Base-by-base conservation (phyloP, 2,113 vertebrate species). In the Plestiodon gilberti region DNA sequence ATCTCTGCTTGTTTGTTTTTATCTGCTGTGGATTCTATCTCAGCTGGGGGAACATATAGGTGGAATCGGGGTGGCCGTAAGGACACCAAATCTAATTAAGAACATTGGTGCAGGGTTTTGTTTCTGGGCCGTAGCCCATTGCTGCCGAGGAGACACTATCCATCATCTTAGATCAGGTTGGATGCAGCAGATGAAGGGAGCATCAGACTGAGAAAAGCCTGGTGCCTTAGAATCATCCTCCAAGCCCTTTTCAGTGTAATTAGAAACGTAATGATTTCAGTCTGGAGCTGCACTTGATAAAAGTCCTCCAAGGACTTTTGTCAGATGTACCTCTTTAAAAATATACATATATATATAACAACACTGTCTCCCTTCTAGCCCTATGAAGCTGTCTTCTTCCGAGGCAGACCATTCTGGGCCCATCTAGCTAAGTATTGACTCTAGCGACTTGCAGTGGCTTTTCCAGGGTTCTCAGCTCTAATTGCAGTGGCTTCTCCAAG, bases 61-160 rank as follows among this genome's bases (percentile, higher is more conserved):
- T 3, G 13, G 80, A 81, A 64, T 11, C 80, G 35, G 2, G 64
- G 40, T 57, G 82, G 69, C 18, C 82, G 89, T 88, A 90, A 93
- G 78, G 88, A 62, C 1, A 1, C 67, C 3, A 78, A 87, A 69
- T 87, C 78, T 89, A 81, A 93, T 93, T 90, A 93, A 90, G 84
- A 84, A 14, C 81, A 78, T 86, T 20, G 81, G 86, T 88, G 57
- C 61, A 86, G 88, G 88, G 86, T 87, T 93, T 94, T 90, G 86
- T 92, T 93, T 88, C 33, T 25, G 87, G 71, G 84, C 82, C 55
- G 84, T 0, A 0, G 83, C 64, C 85, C 78, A 17, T 0, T 0
- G 1, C 73, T 79, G 85, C 55, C 77, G 73, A 6, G 81, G 61
- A 69, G 82, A 43, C 70, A 25, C 10, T 81, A 93, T 92, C 83